These are phyloP conservation scores for Micoletzkya japonica DNA, from an alignment of 2,888 invertebrate species.

Conservation along the genomic window DNA sequence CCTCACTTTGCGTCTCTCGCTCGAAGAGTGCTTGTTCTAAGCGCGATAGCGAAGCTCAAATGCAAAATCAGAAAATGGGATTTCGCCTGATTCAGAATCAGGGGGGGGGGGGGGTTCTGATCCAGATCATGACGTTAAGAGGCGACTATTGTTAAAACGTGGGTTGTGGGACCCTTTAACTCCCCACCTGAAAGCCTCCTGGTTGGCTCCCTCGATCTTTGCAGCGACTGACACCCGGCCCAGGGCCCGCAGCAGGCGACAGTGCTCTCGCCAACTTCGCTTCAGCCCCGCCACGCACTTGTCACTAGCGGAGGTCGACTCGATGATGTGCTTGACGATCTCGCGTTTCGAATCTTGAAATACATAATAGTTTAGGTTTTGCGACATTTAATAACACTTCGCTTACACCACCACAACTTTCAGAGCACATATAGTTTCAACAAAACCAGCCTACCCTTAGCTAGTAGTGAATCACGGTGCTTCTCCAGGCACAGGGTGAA, in stretches of 20 bases:
- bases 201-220: slow-evolving; percentile 12
- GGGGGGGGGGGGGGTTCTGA: slow-evolving; percentile 38
- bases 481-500: slow-evolving; percentile 39
- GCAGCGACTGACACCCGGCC: background rate
- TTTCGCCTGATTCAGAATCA: slow-evolving; percentile 44
- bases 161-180: too few relatives aligned
- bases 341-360: slow-evolving; percentile 34
- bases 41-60: too few relatives aligned
- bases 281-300: slow-evolving; percentile 16
- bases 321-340: slow-evolving; percentile 45
- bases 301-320: slow-evolving; percentile 33
- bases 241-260: slow-evolving; percentile 2
- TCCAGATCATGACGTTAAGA: too few relatives aligned
- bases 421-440: background rate
- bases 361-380: background rate
- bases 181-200: slow-evolving; percentile 20
- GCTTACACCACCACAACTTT: too few relatives aligned
- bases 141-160: too few relatives aligned
- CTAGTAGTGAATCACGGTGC: slow-evolving; percentile 34
- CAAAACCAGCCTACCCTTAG: slow-evolving; percentile 30
- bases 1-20: background rate
- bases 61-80: background rate
- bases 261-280: slow-evolving; percentile 22
- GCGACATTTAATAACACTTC: background rate
- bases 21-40: background rate